Conservation (phyloP, 2,797 vertebrate species). For the Arnoldichthys spilopterus region DNA sequence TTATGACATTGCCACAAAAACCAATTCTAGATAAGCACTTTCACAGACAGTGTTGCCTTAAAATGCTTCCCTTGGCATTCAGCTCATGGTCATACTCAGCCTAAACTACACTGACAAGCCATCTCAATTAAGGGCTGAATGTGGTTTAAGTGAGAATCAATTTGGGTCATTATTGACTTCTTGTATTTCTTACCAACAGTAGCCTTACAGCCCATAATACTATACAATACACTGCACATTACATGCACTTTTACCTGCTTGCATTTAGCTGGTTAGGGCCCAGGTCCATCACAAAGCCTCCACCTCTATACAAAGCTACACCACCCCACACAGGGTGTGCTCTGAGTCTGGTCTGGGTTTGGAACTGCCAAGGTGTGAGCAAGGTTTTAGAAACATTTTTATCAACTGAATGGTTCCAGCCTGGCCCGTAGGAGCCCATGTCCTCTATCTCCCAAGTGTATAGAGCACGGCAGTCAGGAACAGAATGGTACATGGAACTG, state of each 20-base stretch:
- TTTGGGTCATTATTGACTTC: too few relatives aligned
- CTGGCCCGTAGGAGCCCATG: conserved; percentile 78
- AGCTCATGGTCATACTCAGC: too few relatives aligned
- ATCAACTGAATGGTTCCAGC: conserved; percentile 76
- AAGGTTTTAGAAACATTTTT: conserved; percentile 64
- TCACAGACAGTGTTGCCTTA: too few relatives aligned
- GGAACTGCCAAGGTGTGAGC: conserved; percentile 84
- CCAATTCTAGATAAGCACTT: too few relatives aligned
- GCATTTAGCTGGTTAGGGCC: conserved; percentile 81
- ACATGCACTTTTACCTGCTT: conserved; percentile 88
- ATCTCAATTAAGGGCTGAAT: too few relatives aligned
- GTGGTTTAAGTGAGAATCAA: too few relatives aligned
- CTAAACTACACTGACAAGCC: too few relatives aligned
- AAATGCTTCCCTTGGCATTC: too few relatives aligned
- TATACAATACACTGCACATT: too few relatives aligned
- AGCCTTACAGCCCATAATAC: too few relatives aligned
- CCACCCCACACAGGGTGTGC: conserved; percentile 86
- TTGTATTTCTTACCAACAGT: too few relatives aligned
- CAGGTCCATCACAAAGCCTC: conserved; percentile 87
- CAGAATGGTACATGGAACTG: conserved; percentile 68
- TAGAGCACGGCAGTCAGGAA: conserved; percentile 76
- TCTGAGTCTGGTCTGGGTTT: conserved; percentile 81
- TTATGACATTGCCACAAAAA: too few relatives aligned
- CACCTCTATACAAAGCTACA: conserved; percentile 85
- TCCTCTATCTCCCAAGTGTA: conserved; percentile 91